Evolutionary conservation across 2,888 invertebrate genomes (phyloP), one percentile per base, ranked within the genome.

Genomic region (Dorcus hopei): DNA sequence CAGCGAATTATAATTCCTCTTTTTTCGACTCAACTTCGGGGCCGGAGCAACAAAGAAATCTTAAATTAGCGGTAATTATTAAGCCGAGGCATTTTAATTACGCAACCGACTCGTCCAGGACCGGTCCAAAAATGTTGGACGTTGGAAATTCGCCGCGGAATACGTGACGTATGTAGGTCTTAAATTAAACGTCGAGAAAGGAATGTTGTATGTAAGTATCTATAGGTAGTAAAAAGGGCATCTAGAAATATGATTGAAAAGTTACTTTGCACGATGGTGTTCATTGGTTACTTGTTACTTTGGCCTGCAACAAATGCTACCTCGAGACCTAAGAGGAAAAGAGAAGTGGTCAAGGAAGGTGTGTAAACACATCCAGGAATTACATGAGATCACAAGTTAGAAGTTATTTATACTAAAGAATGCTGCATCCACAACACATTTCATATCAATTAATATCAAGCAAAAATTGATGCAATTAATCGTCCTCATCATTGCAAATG

Each of bases 211-310:
- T 23, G 14, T 14, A 14, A 14, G 14, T 14, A 14, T 1, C 1
- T 14, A 14, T 1, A 14, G 14, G 14, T 14, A 23, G 48, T 23
- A 33, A 54, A 16, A 47, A 57, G 43, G 53, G 52, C 51, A 16
- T 49, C 40, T 48, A 43, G 47, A 54, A 54, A 61, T 65, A 63
- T 69, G 68, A 70, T 70, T 67, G 65, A 66, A 68, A 59, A 65
- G 65, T 72, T 71, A 72, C 72, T 14, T 72, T 71, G 71, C 71
- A 67, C 43, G 47, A 59, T 49, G 49, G 51, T 52, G 65, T 68
- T 70, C 70, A 71, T 71, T 70, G 65, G 65, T 67, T 70, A 65
- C 60, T 71, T 71, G 65, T 67, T 70, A 65, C 60, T 71, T 71
- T 71, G 69, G 70, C 64, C 65, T 62, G 54, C 52, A 59, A 64